phyloP scores from a whole-genome alignment of 92 coral and sea anemone genomes.

The Hydrozoanthus gracilis region DNA sequence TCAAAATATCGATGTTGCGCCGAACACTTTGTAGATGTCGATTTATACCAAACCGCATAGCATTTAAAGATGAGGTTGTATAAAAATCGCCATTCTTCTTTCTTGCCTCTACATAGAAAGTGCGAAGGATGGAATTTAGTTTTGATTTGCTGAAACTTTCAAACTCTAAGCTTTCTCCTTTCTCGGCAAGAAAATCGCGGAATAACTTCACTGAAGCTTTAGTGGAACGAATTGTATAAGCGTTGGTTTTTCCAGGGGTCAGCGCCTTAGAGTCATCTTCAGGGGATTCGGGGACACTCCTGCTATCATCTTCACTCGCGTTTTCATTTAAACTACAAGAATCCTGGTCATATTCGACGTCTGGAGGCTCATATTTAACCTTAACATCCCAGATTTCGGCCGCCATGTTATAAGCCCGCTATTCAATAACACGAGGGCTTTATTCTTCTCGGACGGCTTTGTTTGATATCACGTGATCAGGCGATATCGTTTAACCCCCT shows the following conservation, averaged over 20 bases:
- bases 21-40: slow-evolving; percentile 82
- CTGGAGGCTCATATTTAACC: slow-evolving; percentile 44
- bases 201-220: slow-evolving; percentile 86
- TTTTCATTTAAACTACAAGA: slow-evolving; percentile 46
- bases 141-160: slow-evolving; percentile 71
- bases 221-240: slow-evolving; percentile 83
- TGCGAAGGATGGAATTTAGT: slow-evolving; percentile 76
- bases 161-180: slow-evolving; percentile 75
- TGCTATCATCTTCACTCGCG: slow-evolving; percentile 58
- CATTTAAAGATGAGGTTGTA: slow-evolving; percentile 88
- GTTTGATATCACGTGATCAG: slow-evolving; percentile 50
- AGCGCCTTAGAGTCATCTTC: slow-evolving; percentile 78
- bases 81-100: slow-evolving; percentile 95
- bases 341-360: slow-evolving; percentile 45
- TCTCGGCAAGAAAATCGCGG: slow-evolving; percentile 88
- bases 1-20: slow-evolving; percentile 85
- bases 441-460: slow-evolving; percentile 40
- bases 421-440: slow-evolving; percentile 55
- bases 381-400: slow-evolving; percentile 42
- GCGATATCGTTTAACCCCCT: slow-evolving; percentile 51
- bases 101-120: slow-evolving; percentile 91
- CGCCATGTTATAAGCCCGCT: slow-evolving; percentile 52
- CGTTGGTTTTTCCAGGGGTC: slow-evolving; percentile 79
- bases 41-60: slow-evolving; percentile 92
- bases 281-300: slow-evolving; percentile 67